These are phyloP conservation scores for Drosophila kuntzei DNA, from an alignment of 2,888 invertebrate genomes.

Conservation along the genomic window DNA sequence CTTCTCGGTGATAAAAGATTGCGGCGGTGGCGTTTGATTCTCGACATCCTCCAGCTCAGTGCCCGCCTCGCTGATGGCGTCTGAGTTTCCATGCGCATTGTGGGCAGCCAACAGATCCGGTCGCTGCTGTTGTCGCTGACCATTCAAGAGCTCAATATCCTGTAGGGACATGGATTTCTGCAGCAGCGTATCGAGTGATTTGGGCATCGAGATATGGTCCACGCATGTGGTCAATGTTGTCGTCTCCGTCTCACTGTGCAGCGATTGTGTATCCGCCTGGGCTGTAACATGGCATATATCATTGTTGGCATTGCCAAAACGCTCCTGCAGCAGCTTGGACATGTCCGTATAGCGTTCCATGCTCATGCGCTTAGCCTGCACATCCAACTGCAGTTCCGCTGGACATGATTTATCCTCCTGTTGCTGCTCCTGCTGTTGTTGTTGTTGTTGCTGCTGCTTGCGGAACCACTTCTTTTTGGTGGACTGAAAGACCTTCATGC, in stretches of 20 bases:
- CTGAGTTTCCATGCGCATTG: constrained; percentile 43
- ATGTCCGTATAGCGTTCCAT: constrained; percentile 91
- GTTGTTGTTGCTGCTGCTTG: constrained; percentile 81
- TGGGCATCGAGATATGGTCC: constrained; percentile 63
- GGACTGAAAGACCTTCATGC: constrained; percentile 86
- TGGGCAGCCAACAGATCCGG: constrained; percentile 82
- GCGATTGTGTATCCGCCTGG: constrained; percentile 44
- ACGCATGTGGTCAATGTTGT: constrained; percentile 76
- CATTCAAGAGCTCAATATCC: constrained; percentile 83
- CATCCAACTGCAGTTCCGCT: constrained; percentile 86
- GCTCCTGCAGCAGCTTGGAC: constrained; percentile 90
- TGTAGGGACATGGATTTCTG: constrained; percentile 85
- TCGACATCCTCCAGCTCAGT: constrained; percentile 83
- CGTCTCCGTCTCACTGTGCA: constrained; percentile 74
- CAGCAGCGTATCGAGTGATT: constrained; percentile 70
- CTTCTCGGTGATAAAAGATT: constrained; percentile 90
- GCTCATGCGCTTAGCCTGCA: constrained; percentile 89
- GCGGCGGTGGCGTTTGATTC: constrained; percentile 85
- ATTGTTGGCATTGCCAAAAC: constrained; percentile 86
- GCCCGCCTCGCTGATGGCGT: constrained; percentile 83
- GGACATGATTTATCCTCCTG: constrained; percentile 20
- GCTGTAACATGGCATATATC: constrained; percentile 5
- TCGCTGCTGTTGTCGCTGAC: constrained; percentile 70
- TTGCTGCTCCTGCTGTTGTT: constrained; percentile 35
- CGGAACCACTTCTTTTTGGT: constrained; percentile 90